Evolutionary conservation across 2,113 vertebrate genomes (phyloP).

Genomic region (Bubo blakistoni): DNA sequence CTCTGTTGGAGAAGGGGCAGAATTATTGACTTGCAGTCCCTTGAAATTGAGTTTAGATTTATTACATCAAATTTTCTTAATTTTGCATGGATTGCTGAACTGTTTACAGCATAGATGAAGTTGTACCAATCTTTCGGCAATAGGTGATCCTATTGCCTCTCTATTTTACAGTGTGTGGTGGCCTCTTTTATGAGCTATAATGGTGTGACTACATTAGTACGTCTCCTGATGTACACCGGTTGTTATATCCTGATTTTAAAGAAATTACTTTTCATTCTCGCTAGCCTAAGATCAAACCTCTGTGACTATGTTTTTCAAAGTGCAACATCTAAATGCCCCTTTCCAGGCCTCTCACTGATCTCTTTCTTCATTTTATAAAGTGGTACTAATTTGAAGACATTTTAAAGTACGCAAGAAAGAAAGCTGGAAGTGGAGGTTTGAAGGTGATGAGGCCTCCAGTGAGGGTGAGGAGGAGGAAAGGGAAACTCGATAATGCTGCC

Average conservation of each 20-base stretch:
- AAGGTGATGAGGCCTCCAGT: not conserved
- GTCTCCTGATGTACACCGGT: not conserved
- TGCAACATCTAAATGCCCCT: not conserved
- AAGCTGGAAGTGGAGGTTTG: slow-evolving; percentile 5
- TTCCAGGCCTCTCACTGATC: not conserved
- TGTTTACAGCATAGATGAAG: not conserved
- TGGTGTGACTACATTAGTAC: not conserved
- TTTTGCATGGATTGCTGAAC: not conserved
- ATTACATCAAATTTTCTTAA: not conserved
- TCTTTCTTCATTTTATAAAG: not conserved
- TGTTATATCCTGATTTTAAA: not conserved
- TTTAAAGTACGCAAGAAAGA: not conserved
- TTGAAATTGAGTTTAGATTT: not conserved
- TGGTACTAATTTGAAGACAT: slow-evolving; percentile 15
- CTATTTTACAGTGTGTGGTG: not conserved
- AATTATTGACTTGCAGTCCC: not conserved
- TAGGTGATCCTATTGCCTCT: not conserved
- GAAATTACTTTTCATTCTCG: not conserved
- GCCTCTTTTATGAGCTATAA: not conserved
- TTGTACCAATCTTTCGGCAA: not conserved
- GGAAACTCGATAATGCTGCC: not conserved
- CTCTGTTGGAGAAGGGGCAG: not conserved
- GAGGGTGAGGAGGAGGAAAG: slow-evolving; percentile 35
- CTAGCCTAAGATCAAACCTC: not conserved
- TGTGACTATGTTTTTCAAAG: not conserved